Base-by-base conservation (phyloP, 2,888 invertebrate genomes). In the Sesamia inferens region DNA sequence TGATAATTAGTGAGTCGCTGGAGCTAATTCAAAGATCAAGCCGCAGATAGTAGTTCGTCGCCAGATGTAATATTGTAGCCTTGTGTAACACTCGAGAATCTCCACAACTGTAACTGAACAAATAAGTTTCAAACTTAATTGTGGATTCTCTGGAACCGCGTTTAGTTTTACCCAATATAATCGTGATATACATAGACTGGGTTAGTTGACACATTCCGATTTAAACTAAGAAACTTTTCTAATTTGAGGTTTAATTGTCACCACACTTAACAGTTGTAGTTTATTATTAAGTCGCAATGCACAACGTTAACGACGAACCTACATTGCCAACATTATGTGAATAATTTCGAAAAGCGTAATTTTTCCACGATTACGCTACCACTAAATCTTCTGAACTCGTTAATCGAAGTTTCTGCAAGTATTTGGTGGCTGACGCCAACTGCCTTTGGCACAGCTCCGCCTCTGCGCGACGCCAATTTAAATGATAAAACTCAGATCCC, bases 331-430 rank as follows among this genome's bases (percentile, higher is more conserved):
- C 47, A 57, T 69, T 65, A 82, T 48, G 79, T 79, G 54, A 88
- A 89, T 89, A 90, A 92, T 89, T 59, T 85, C 82, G 84, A 88
- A 88, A 89, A 89, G 88, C 91, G 92, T 93, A 93, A 94, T 94
- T 94, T 94, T 94, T 92, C 91, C 90, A 90, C 92, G 93, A 94
- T 95, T 93, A 94, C 93, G 88, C 88, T 85, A 83, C 90, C 90
- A 94, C 93, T 95, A 95, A 95, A 95, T 95, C 95, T 95, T 94
- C 87, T 84, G 89, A 94, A 94, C 94, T 95, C 94, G 94, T 95
- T 95, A 94, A 95, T 95, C 93, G 94, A 95, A 95, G 89, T 95
- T 94, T 94, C 91, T 90, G 90, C 90, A 93, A 94, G 94, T 93
- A 92, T 93, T 93, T 92, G 90, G 88, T 86, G 87, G 90, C 91